Percentiles rank a stretch among this genome's conserved stretches.
phyloP scores from a whole-genome alignment of 1,140 invertebrate genomes.

The Euura lappo region DNA sequence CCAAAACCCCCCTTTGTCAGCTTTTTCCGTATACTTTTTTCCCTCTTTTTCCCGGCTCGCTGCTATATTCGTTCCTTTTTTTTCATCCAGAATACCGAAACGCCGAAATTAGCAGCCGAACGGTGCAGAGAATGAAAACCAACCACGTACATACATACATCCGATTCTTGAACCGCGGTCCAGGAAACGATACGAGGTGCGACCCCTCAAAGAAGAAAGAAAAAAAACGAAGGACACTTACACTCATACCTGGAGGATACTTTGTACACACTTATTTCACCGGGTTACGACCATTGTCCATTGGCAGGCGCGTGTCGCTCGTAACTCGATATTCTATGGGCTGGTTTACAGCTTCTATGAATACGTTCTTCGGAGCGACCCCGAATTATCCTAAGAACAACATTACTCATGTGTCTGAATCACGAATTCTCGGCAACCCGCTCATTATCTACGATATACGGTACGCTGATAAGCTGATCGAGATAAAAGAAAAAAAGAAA shows the following conservation, averaged over 20 bases:
- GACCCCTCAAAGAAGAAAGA: too few relatives aligned
- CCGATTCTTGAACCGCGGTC: too few relatives aligned
- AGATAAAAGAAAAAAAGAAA: too few relatives aligned
- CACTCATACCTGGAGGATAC: neutral
- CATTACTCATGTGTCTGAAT: too few relatives aligned
- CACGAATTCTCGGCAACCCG: too few relatives aligned
- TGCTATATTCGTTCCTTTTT: neutral
- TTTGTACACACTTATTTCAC: neutral
- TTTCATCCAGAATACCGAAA: neutral
- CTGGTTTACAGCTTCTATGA: neutral
- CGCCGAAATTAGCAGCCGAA: neutral
- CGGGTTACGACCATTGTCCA: neutral
- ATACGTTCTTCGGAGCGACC: neutral
- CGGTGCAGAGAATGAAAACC: neutral
- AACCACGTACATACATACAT: neutral
- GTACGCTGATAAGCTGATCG: too few relatives aligned
- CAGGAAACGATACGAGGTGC: too few relatives aligned
- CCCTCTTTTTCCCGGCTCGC: neutral
- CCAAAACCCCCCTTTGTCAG: neutral
- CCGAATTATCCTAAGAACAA: too few relatives aligned
- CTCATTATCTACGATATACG: too few relatives aligned
- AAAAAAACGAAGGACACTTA: neutral
- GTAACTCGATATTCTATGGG: neutral
- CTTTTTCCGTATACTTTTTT: constrained; percentile 1
- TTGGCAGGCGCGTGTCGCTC: neutral